A percentile compares a stretch with the other conserved stretches of the same genome.
These are phyloP conservation scores for Apomyelois bistriatella DNA, from an alignment of 2,888 invertebrate species.

Conservation along the genomic window DNA sequence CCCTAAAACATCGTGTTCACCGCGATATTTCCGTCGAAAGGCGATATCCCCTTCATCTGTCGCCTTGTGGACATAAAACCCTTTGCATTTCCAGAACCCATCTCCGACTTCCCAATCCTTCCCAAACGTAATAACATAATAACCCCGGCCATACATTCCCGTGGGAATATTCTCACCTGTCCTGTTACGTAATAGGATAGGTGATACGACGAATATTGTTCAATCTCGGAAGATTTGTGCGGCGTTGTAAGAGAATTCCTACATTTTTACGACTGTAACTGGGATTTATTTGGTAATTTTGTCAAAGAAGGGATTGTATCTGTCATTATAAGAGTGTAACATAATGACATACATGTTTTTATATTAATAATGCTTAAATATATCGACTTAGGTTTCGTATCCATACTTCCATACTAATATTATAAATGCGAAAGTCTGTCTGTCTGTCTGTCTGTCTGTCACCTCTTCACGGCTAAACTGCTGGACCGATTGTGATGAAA, in stretches of 20 bases:
- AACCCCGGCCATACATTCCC: neutral
- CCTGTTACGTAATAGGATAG: neutral
- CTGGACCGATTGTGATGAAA: too few relatives aligned
- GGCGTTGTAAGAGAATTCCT: neutral
- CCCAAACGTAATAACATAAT: conserved; percentile 7
- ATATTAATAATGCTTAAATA: too few relatives aligned
- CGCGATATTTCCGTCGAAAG: neutral
- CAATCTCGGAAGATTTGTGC: conserved; percentile 17
- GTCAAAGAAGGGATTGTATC: too few relatives aligned
- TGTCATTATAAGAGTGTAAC: too few relatives aligned
- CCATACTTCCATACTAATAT: too few relatives aligned
- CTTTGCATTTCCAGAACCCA: neutral
- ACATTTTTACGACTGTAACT: neutral
- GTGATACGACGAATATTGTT: conserved; percentile 2
- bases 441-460: too few relatives aligned
- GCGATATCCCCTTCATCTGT: neutral
- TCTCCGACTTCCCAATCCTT: neutral
- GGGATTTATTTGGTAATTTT: neutral
- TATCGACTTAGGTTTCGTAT: too few relatives aligned
- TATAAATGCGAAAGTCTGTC: too few relatives aligned
- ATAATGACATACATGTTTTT: too few relatives aligned
- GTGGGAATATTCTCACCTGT: neutral
- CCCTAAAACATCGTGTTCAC: too few relatives aligned
- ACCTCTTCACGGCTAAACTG: too few relatives aligned
- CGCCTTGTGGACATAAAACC: neutral